These are phyloP conservation scores for Hippoglossus hippoglossus DNA, from an alignment of 2,797 vertebrate species.

Conservation along the genomic window DNA sequence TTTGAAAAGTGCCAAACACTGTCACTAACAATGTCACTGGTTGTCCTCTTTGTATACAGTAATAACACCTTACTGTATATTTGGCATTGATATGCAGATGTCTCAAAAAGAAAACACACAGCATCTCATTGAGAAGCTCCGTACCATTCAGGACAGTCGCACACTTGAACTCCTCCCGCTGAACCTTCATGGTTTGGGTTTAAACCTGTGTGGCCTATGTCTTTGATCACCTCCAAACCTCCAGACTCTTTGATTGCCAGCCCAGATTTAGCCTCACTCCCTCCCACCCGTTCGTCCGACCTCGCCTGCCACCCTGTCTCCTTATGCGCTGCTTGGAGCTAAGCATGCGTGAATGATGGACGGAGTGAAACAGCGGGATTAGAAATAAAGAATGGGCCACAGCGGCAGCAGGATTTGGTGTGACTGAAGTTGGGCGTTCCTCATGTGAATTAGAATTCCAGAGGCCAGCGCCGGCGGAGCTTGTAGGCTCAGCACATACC, in stretches of 20 bases:
- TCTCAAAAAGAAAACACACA: slow-evolving; percentile 1
- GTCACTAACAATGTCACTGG: neutral
- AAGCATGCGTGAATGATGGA: slow-evolving; percentile 76
- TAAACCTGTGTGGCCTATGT: slow-evolving; percentile 68
- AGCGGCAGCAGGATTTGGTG: slow-evolving; percentile 64
- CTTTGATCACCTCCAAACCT: slow-evolving; percentile 65
- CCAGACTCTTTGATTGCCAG: slow-evolving; percentile 60
- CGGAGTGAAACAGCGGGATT: slow-evolving; percentile 62
- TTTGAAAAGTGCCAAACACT: neutral
- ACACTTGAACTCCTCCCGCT: slow-evolving; percentile 20
- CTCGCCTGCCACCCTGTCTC: slow-evolving; percentile 41
- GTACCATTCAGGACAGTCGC: neutral
- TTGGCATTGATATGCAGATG: neutral
- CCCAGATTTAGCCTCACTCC: slow-evolving; percentile 56
- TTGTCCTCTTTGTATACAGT: neutral
- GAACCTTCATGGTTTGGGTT: slow-evolving; percentile 47
- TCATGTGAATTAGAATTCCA: slow-evolving; percentile 81
- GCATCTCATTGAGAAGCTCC: slow-evolving; percentile 5
- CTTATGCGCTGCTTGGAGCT: slow-evolving; percentile 65
- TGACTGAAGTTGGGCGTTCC: slow-evolving; percentile 79
- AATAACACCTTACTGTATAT: neutral
- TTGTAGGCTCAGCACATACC: slow-evolving; percentile 86
- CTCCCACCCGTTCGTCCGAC: slow-evolving; percentile 21
- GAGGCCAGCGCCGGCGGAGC: slow-evolving; percentile 73
- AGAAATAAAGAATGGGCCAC: slow-evolving; percentile 65